Base-by-base conservation (phyloP, 1,140 invertebrate species). In the Gonatopus flavifemur region DNA sequence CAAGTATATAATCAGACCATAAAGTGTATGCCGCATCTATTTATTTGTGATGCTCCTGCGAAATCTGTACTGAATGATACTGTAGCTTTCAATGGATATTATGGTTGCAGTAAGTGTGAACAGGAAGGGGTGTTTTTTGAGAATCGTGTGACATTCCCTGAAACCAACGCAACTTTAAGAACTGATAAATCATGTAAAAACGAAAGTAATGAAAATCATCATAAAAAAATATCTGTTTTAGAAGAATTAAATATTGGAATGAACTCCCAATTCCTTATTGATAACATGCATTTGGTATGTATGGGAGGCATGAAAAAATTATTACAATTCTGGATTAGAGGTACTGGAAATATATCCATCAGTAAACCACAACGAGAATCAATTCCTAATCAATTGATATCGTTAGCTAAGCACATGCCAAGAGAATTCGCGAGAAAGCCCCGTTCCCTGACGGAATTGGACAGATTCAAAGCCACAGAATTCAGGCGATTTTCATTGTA, bases 381-480 rank as follows among this genome's bases (percentile, higher is more conserved):
- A 39, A 25, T 39, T 12, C 18, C 45, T 6, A 10, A 38, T 13
- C 6, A 28, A n/a, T 28, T 48, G 19, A 33, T 18, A 7, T 7
- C 10, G 10, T 13, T 48, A 2, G 31, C 24, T 18, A 3, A 4
- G 22, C 15, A 38, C 38, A 52, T 64, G 38, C 56, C 57, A 18
- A 21, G 10, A 19, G 63, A 70, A 43, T 68, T 68, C 56, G 35
- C 25, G 42, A 55, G 67, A 50, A 62, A 50, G 51, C 64, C 66
- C 9, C 25, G 52, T 39, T 10, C 13, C 16, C 44, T 71, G 30
- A 42, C 50, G 16, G 43, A 51, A 22, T 10, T 57, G 28, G 32
- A 47, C 15, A 25, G 40, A 25, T 71, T 57, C 57, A 69, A 70
- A 55, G 66, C 62, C 7, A 60, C 66, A 20, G 69, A 71, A 56